Base-by-base conservation (phyloP, 2,113 vertebrate species). In the Brienomyrus longianalis region DNA sequence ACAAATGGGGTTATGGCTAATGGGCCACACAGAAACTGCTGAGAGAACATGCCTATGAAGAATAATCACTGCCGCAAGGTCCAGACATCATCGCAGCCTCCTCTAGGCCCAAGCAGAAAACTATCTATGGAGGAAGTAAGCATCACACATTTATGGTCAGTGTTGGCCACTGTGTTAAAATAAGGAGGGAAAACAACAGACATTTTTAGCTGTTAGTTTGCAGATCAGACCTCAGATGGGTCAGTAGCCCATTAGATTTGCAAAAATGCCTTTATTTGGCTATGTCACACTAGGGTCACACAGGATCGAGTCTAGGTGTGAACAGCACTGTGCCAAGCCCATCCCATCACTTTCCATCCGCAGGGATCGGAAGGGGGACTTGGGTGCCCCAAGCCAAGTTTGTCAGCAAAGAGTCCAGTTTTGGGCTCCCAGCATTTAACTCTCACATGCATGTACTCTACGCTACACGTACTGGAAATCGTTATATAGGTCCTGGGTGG, bases 261-360 rank as follows among this genome's bases (percentile, higher is more conserved):
- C 91, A 95, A 95, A 54, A 92, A 91, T 90, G 54, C 88, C 90
- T 93, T 94, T 95, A 91, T 92, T 93, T 90, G 90, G 85, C 92
- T 92, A 90, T 87, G 88, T 84, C 88, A 66, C 87, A 45, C 89
- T 90, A 90, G 91, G 90, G 94, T 94, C 92, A 92, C 91, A 89
- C 80, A 13, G 90, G 92, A 92, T 92, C 86, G 87, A 93, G 91
- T 90, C 83, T 88, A 77, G 90, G 92, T 92, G 91, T 54, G 89
- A 88, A 89, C 90, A 91, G 90, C 91, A 90, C 91, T 87, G 70
- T 92, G 93, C 93, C 91, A 92, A 93, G 89, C 89, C 91, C 91
- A 62, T 85, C 87, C 89, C 94, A 93, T 92, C 93, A 94, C 92
- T 90, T 94, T 88, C 93, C 92, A 93, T 95, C 93, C 93, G 90